phyloP scores from a whole-genome alignment of 2,113 vertebrate species.

The Arizona elegans region DNA sequence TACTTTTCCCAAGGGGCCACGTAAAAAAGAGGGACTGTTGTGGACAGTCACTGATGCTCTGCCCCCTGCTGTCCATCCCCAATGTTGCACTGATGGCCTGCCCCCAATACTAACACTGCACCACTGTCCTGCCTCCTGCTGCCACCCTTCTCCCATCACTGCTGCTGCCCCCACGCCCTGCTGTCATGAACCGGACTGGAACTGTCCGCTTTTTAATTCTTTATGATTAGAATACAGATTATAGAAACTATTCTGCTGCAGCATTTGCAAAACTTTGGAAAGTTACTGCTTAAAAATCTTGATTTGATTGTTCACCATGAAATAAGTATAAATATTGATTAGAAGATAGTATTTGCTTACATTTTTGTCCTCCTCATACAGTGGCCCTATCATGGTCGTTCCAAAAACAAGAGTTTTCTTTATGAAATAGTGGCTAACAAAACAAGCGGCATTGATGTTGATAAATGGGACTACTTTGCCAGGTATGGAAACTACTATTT shows the following conservation, averaged over 20 bases:
- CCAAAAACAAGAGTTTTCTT: slow-evolving; percentile 86
- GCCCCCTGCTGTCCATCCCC: neutral
- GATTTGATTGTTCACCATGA: neutral
- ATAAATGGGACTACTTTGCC: slow-evolving; percentile 99
- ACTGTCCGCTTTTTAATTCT: neutral
- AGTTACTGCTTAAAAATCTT: neutral
- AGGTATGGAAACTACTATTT: slow-evolving; percentile 70
- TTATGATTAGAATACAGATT: neutral
- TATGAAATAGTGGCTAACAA: slow-evolving; percentile 97
- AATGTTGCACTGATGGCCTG: neutral
- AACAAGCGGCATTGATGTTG: slow-evolving; percentile 90
- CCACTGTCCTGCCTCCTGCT: neutral
- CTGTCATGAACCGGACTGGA: neutral
- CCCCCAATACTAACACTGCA: neutral
- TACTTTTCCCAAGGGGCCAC: neutral
- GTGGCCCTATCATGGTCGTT: slow-evolving; percentile 85
- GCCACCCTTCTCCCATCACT: neutral
- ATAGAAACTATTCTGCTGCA: neutral
- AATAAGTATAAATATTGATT: neutral
- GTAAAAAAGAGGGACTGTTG: neutral
- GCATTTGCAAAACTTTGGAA: neutral
- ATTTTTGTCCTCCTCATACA: slow-evolving; percentile 51
- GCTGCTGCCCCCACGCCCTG: neutral
- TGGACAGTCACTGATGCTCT: neutral
- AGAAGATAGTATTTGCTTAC: neutral